Percentiles rank a stretch among this genome's conserved stretches.
phyloP scores from a whole-genome alignment of 64 coral and sea anemone genomes.

The Platygyra sinensis region DNA sequence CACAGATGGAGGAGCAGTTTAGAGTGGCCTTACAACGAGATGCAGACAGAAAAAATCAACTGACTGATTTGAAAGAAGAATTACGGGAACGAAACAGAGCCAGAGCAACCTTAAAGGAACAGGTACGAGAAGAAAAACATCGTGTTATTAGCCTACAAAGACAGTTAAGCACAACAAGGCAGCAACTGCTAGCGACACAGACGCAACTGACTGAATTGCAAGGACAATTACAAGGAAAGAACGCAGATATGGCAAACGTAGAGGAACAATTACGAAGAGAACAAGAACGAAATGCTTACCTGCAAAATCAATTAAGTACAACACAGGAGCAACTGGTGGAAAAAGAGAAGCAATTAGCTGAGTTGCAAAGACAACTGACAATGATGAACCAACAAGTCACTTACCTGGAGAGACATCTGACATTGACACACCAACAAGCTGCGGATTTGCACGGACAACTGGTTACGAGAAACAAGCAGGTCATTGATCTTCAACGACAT shows the following conservation, averaged over 20 bases:
- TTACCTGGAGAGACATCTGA: neutral
- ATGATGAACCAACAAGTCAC: neutral
- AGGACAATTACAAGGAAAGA: neutral
- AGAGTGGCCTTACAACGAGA: too few relatives aligned
- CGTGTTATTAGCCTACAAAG: neutral
- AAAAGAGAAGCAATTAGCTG: neutral
- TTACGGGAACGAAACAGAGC: too few relatives aligned
- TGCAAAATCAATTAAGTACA: neutral
- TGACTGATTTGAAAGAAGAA: neutral
- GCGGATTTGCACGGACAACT: neutral
- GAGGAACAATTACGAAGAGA: neutral
- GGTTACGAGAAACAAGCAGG: neutral
- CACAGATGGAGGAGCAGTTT: too few relatives aligned
- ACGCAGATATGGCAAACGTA: too few relatives aligned
- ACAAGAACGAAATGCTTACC: neutral
- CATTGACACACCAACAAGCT: neutral
- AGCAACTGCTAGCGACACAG: neutral
- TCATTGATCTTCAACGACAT: neutral
- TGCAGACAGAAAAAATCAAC: neutral
- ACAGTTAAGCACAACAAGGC: neutral
- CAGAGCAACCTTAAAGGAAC: neutral
- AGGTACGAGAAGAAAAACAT: neutral
- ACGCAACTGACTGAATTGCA: neutral
- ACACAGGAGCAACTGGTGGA: neutral
- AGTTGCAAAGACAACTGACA: neutral